Base-by-base conservation (phyloP, 2,113 vertebrate genomes). In the Malurus elegans region DNA sequence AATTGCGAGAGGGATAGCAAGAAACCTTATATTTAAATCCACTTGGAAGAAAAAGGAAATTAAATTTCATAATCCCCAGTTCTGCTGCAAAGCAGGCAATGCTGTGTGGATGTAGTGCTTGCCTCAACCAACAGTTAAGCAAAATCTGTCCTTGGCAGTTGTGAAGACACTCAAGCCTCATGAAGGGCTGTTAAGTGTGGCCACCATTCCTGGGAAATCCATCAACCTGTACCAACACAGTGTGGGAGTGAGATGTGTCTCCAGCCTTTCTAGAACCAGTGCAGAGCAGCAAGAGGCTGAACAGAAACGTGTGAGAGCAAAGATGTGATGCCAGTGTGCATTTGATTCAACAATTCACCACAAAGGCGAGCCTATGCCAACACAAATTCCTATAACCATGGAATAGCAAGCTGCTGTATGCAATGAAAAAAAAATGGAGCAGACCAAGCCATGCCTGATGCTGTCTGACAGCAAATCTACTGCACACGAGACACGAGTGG, bases 401-500 rank as follows among this genome's bases (percentile, higher is more conserved):
- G 29, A 84, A 48, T 3, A 66, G 19, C 53, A 87, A 87, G 14
- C 32, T 79, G 44, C 19, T 75, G 8, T 50, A 25, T 8, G 5
- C 4, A 25, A 65, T 19, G 14, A 32, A 44, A 79, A 44, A 79
- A 48, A 57, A 24, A 5, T 0, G 0, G 7, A 76, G 42, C 13
- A 38, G 54, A 64, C 5, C 64, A 74, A 92, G 23, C 10, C 34
- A 69, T 0, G 1, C 15, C 5, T 23, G 38, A 34, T 82, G 32
- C 34, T 62, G 14, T 65, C 66, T 70, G 71, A 92, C 44, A 90
- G 88, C 58, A 88, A 69, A 53, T 24, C 61, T 85, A 79, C 38
- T 0, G 1, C 65, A 18, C 20, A n/a, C 0, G 1, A 90, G 61
- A 73, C 57, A 86, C 32, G 19, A 18, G 23, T 2, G 38, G 58